Evolutionary conservation across 2,888 invertebrate species (phyloP).

Genomic region (Philereme transversata): DNA sequence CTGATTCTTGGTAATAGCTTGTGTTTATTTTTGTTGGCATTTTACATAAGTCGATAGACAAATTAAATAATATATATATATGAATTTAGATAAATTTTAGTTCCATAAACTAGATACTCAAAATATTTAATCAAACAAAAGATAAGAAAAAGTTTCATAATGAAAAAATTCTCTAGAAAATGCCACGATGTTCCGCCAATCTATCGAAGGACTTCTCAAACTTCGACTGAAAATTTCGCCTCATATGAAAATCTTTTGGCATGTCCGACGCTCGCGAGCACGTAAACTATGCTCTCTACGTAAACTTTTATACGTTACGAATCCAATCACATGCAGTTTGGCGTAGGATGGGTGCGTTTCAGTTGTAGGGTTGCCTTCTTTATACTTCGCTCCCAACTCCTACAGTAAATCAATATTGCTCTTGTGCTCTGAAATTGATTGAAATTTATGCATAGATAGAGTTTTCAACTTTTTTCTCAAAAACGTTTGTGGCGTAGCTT

Average conservation of each 20-base stretch:
- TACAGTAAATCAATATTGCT: too few species aligned
- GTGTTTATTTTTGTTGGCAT: too few species aligned
- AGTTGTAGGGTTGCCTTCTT: conserved; percentile 30
- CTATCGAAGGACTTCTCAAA: conserved; percentile 30
- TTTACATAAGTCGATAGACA: too few species aligned
- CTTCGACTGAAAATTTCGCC: conserved; percentile 36
- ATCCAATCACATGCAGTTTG: conserved; percentile 70
- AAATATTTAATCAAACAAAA: neutral
- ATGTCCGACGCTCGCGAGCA: conserved; percentile 43
- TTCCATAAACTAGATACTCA: too few species aligned
- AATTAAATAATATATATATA: too few species aligned
- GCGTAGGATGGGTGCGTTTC: conserved; percentile 48
- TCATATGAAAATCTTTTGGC: conserved; percentile 42
- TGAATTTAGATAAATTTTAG: too few species aligned
- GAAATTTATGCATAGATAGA: too few species aligned
- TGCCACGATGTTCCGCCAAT: conserved; percentile 27
- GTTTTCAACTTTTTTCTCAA: too few species aligned
- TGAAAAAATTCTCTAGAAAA: conserved; percentile 3
- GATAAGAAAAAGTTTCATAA: neutral
- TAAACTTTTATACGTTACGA: conserved; percentile 67
- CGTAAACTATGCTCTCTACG: conserved; percentile 66
- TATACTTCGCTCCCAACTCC: too few species aligned
- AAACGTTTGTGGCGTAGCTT: too few species aligned
- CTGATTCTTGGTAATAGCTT: too few species aligned
- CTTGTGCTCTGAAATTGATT: too few species aligned